These are phyloP conservation scores for Bufo gargarizans DNA, from an alignment of 2,113 vertebrate genomes.

Conservation along the genomic window DNA sequence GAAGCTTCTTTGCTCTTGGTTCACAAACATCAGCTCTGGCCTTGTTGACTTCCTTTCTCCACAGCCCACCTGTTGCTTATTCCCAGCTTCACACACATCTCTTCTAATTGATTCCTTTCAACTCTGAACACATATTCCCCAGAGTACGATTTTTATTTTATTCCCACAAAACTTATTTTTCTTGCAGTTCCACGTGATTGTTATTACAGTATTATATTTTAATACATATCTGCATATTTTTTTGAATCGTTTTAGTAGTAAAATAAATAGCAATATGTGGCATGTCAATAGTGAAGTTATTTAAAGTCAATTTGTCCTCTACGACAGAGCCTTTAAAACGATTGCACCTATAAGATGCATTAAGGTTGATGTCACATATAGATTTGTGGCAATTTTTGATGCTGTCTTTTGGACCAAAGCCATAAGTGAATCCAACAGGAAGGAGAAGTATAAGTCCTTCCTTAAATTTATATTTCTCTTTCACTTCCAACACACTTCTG, in stretches of 20 bases:
- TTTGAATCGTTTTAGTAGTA: background rate
- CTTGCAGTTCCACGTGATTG: background rate
- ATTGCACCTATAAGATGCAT: no score
- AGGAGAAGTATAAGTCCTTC: no score
- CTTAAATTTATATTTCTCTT: no score
- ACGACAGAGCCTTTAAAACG: no score
- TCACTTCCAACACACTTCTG: no score
- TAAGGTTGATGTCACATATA: no score
- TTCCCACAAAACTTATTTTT: background rate
- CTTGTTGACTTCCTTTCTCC: background rate
- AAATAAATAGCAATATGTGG: no score
- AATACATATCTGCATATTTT: background rate
- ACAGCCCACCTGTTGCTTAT: constrained; percentile 18
- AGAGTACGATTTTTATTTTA: background rate
- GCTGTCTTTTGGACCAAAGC: no score
- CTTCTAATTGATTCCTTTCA: background rate
- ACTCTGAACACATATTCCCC: background rate
- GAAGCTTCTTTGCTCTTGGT: background rate
- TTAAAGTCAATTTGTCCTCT: no score
- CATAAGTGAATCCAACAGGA: no score
- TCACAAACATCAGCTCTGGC: constrained; percentile 6
- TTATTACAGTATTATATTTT: background rate
- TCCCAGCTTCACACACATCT: constrained; percentile 19
- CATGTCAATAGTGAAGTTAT: no score
- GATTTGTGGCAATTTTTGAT: no score